Evolutionary conservation across 2,797 vertebrate genomes (phyloP), one percentile per base, ranked within the genome.

Genomic region (Paedocypris micromegethes): DNA sequence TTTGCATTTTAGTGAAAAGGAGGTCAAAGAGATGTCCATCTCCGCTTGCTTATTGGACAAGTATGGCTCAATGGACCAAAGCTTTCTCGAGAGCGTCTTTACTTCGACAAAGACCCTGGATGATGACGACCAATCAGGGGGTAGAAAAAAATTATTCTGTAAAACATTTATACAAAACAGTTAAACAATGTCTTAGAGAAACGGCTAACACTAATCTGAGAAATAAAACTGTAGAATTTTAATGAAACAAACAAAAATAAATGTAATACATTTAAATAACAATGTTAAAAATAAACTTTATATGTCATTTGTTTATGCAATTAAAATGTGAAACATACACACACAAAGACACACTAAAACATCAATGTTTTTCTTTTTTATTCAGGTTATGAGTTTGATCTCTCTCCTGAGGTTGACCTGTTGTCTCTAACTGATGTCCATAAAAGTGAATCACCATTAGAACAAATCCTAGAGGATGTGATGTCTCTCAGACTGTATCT

Each of bases 391-490:
- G 83, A 88, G 38, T 76, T 85, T 5, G 87, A 88, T 64, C 7
- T 78, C 38, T 83, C 84, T 0, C 69, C 81, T 39, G 87, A 87
- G 55, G 83, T 87, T 9, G 88, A 90, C 46, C 76, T 88, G 37
- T 70, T 87, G 43, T 88, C 85, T 41, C 82, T 87, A 70, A 82
- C 66, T 23, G 83, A 86, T 60, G 63, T 80, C 64, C 83, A 75
- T 37, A 75, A 80, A 0, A 48, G 56, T 52, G 75, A 83, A 8
- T 78, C 81, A 9, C 80, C 81, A 9, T 75, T 92, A 80, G 83
- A 91, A 52, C 84, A 89, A 77, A 82, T 92, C 70, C 88, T 91
- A 6, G 80, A 83, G 72, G 91, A 94, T 74, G 81, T 95, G 60
- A 76, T 77, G 0, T 83, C 80, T 49, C 86, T 94, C 48, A 87